Conservation (phyloP, 1,140 invertebrate genomes). For the Drosophila tani region DNA sequence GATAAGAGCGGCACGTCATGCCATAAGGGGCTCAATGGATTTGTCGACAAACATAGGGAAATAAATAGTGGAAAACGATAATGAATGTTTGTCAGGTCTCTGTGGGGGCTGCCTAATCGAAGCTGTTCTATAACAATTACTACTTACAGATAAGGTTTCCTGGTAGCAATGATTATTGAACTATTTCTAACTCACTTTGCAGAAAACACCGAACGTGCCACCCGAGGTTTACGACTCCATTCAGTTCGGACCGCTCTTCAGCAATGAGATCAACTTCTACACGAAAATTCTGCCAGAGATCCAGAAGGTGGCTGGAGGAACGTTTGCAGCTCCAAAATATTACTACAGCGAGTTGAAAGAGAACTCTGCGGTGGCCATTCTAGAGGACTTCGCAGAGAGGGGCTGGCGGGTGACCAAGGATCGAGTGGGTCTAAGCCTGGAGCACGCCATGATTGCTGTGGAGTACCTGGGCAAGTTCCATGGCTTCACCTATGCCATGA, state of each 20-base stretch:
- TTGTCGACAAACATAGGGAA: conserved; percentile 7
- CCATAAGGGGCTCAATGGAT: not conserved
- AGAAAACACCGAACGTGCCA: conserved; percentile 73
- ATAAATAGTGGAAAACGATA: not conserved
- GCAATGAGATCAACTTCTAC: conserved; percentile 75
- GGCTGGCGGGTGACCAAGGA: conserved; percentile 71
- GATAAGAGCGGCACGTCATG: not conserved
- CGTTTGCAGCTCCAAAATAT: conserved; percentile 64
- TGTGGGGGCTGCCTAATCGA: not conserved
- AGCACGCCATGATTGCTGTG: conserved; percentile 61
- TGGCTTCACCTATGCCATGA: conserved; percentile 70
- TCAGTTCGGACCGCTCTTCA: conserved; percentile 64
- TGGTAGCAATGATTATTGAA: too few relatives aligned
- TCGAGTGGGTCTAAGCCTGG: conserved; percentile 42
- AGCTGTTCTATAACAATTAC: not conserved
- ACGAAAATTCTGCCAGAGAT: conserved; percentile 63
- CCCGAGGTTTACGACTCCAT: conserved; percentile 51
- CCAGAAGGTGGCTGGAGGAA: conserved; percentile 23
- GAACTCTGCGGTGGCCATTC: conserved; percentile 47
- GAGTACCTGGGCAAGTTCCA: conserved; percentile 74
- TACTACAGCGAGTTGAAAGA: conserved; percentile 67
- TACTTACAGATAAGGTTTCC: not conserved
- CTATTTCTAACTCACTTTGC: not conserved
- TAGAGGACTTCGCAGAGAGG: conserved; percentile 62
- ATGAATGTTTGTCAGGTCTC: not conserved